These are phyloP conservation scores for Mimumesa dahlbomi DNA, from an alignment of 2,888 invertebrate species.

Conservation along the genomic window DNA sequence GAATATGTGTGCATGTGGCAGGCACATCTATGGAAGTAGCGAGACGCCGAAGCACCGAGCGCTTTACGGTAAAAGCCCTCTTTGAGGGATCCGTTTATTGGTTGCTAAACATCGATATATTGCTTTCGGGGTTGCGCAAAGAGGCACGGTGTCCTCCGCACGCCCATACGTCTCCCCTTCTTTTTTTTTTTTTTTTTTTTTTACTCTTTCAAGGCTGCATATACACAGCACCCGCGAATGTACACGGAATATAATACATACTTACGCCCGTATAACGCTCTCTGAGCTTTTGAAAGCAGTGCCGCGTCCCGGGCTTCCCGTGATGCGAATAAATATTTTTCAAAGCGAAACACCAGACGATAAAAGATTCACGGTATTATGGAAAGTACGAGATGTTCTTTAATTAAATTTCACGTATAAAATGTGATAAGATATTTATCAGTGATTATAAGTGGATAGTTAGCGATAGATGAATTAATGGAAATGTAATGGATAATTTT, in stretches of 20 bases:
- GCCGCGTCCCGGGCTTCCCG: conserved; percentile 48
- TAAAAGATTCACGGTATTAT: neutral
- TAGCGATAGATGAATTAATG: no score
- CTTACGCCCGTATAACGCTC: conserved; percentile 56
- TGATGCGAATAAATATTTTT: conserved; percentile 56
- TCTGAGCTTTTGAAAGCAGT: conserved; percentile 75
- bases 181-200: conserved; percentile 6
- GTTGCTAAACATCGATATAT: conserved; percentile 81
- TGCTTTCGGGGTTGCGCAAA: conserved; percentile 76
- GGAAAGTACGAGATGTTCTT: neutral
- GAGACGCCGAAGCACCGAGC: conserved; percentile 72
- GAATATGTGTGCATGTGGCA: conserved; percentile 27
- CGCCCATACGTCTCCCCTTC: conserved; percentile 31
- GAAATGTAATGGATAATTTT: no score
- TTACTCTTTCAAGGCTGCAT: conserved; percentile 30
- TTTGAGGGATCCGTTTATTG: conserved; percentile 80
- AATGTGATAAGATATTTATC: no score
- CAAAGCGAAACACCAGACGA: neutral
- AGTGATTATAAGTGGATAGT: no score
- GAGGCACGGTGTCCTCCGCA: conserved; percentile 61
- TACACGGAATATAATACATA: conserved; percentile 45
- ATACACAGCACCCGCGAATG: neutral
- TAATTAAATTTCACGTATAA: no score
- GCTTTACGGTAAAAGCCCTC: conserved; percentile 79
- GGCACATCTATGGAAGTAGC: conserved; percentile 60